Base-by-base conservation (phyloP, 1,140 invertebrate genomes). In the Scaptomyza graminum region DNA sequence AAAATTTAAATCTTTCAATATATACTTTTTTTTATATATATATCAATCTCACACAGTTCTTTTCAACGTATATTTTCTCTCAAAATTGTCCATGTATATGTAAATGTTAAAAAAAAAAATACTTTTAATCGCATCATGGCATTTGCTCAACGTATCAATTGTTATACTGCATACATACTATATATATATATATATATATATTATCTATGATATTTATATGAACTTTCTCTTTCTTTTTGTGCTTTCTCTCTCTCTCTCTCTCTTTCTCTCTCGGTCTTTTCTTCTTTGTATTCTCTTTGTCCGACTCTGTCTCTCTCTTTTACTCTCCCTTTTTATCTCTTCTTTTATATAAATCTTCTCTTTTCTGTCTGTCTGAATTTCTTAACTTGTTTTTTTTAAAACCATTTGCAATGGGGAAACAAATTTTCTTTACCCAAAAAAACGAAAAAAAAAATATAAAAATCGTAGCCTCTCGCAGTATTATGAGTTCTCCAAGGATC, bases 401-500 rank as follows among this genome's bases (percentile, higher is more conserved):
- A 83, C 56, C 49, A 34, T 73, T 55, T 62, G 78, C 78, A 78
- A 47, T 60, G 34, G 39, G 39, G 39, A 68, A 12, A 50, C 18
- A 51, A 34, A 34, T 68, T 74, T 44, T 60, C 55, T 70, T 59
- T 74, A 55, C 43, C 41, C 16, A 13, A 9, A 7, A 9, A 18
- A 51, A n/a, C n/a, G n/a, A 39, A 41, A 41, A 41, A n/a, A 41
- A 2, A n/a, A n/a, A 41, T 5, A n/a, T 15, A 22, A 39, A 60
- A 64, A 12, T 57, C 46, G 46, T 92, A 94, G 94, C 92, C 93
- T 94, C 74, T 95, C 95, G 79, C 94, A 95, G 79, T 96, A 96
- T 94, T 97, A 96, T 93, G 94, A 95, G 91, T 95, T 94, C 91
- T 94, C 95, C 89, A 96, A 96, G 90, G 97, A 98, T 83, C 95